Evolutionary conservation across 2,797 vertebrate genomes (phyloP), one percentile per base, ranked within the genome.

Genomic region (Eurystomus glaucurus): DNA sequence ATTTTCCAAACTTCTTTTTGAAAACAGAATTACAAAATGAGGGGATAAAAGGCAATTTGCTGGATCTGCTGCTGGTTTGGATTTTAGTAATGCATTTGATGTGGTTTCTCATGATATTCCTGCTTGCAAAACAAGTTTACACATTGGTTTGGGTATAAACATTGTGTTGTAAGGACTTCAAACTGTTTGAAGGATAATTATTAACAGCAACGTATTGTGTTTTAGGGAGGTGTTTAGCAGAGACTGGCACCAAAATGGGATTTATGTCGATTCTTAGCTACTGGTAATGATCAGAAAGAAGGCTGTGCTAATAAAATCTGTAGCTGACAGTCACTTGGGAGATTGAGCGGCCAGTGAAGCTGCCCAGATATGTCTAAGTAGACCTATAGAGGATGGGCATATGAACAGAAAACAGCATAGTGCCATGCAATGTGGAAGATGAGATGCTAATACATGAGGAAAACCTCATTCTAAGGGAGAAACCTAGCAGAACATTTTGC

Each of bases 121-220:
- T 75, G 41, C 74, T 93, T 97, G 88, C 95, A 92, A 96, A 96
- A 96, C 35, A 90, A 95, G 66, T 85, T 95, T 88, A 64, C 85
- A 26, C 85, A 57, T 62, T 71, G 74, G 77, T 86, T 74, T 79
- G 88, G 20, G 39, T 50, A 85, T 72, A 87, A 96, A 85, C 39
- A 50, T 26, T 62, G 62, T 92, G 90, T 93, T 48, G 10, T 76
- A 85, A 91, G 77, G 74, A 14, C 79, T 76, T 31, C 16, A 88
- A 7, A 45, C 21, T 57, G 79, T 22, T 50, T 45, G 68, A 58
- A 86, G 70, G 43, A 52, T 95, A 81, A 94, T 96, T 90, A 61
- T 43, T 86, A 92, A 48, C 92, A 94, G 76, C 50, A 92, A 15
- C 0, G 0, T 21, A 31, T 28, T 0, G 0, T 82, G 66, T 62